Evolutionary conservation across 2,113 vertebrate genomes (phyloP).

Genomic region (Nesogale talazaci): DNA sequence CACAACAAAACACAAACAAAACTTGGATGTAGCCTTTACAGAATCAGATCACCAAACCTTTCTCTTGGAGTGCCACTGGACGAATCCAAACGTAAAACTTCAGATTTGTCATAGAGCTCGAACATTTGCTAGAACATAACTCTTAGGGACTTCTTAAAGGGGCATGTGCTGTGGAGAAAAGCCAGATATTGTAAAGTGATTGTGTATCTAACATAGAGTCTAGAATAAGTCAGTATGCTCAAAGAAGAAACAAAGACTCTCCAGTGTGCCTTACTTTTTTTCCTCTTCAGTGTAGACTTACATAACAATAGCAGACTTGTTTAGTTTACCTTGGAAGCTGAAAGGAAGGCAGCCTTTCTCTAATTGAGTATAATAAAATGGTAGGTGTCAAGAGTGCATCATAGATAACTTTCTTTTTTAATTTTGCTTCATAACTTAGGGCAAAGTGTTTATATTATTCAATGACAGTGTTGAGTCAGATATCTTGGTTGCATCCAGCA

Average conservation of each 20-base stretch:
- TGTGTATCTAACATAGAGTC: too few relatives aligned
- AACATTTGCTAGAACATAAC: neutral
- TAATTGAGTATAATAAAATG: slow-evolving; percentile 6
- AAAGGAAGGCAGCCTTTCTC: neutral
- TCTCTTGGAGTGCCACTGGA: neutral
- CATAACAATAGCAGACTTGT: neutral
- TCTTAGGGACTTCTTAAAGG: too few relatives aligned
- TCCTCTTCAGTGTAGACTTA: too few relatives aligned
- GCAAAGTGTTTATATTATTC: neutral
- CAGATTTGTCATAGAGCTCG: neutral
- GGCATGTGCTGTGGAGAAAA: too few relatives aligned
- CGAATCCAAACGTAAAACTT: neutral
- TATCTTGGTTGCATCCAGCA: slow-evolving; percentile 25
- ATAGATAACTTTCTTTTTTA: slow-evolving; percentile 25
- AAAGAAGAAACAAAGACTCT: too few relatives aligned
- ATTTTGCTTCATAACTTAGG: slow-evolving; percentile 19
- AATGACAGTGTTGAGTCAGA: slow-evolving; percentile 31
- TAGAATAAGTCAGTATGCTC: too few relatives aligned
- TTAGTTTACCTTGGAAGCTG: neutral
- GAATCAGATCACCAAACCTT: neutral
- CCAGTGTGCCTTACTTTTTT: too few relatives aligned
- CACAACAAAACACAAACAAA: too few relatives aligned
- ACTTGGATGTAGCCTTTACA: neutral
- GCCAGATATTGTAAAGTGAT: too few relatives aligned
- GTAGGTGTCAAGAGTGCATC: slow-evolving; percentile 20